These are phyloP conservation scores for Ibycter americanus DNA, from an alignment of 2,797 vertebrate species.

Conservation along the genomic window DNA sequence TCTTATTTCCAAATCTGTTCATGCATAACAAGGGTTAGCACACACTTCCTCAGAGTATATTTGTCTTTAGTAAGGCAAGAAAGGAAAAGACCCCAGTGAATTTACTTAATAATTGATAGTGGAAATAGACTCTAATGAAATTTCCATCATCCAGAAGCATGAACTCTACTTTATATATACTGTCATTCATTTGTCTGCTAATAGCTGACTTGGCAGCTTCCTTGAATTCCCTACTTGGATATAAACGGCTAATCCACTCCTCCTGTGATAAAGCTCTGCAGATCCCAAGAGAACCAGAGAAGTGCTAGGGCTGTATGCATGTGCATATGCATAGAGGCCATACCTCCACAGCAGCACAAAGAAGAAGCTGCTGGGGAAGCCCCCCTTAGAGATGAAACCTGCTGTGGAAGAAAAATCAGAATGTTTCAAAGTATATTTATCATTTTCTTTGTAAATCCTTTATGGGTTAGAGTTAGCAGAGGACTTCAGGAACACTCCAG, in stretches of 20 bases:
- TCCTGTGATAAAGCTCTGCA: neutral
- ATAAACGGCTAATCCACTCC: neutral
- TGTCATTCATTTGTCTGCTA: constrained; percentile 56
- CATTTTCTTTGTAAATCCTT: neutral
- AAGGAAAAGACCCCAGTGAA: constrained; percentile 72
- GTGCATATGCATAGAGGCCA: neutral
- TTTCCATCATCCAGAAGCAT: constrained; percentile 90
- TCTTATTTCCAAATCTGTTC: constrained; percentile 62
- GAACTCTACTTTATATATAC: constrained; percentile 74
- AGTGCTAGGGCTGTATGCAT: neutral
- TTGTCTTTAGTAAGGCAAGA: constrained; percentile 51
- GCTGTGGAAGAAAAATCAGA: neutral
- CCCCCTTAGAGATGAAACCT: neutral
- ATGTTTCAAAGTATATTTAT: neutral
- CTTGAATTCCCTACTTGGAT: constrained; percentile 32
- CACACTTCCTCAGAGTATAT: constrained; percentile 42
- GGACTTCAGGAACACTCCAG: neutral
- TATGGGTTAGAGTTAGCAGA: neutral
- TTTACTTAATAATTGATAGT: constrained; percentile 93
- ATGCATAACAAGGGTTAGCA: constrained; percentile 54
- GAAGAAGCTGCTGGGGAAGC: neutral
- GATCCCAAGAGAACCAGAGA: neutral
- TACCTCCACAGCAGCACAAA: neutral
- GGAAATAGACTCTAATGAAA: constrained; percentile 93
- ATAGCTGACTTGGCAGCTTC: constrained; percentile 46